Percentiles rank a stretch among this genome's conserved stretches.
phyloP scores from a whole-genome alignment of 1,140 invertebrate genomes.

The Ladona fulva region DNA sequence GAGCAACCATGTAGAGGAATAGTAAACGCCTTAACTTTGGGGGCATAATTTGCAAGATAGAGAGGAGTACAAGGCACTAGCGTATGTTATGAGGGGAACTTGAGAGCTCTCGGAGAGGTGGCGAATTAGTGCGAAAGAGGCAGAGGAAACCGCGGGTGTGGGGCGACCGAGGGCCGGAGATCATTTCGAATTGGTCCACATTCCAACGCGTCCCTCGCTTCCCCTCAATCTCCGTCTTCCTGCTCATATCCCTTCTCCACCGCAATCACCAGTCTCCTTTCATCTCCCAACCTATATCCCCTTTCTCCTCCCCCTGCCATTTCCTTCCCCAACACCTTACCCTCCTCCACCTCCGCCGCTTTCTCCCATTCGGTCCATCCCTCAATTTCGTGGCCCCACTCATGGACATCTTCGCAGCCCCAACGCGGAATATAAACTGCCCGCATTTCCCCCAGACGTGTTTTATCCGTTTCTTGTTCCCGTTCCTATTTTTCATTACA shows the following conservation, averaged over 20 bases:
- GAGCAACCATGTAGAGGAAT: too few relatives aligned
- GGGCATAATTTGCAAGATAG: too few relatives aligned
- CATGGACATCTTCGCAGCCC: too few relatives aligned
- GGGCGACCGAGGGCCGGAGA: background rate
- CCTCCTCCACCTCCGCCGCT: background rate
- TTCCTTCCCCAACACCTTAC: background rate
- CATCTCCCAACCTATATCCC: background rate
- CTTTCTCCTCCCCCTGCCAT: background rate
- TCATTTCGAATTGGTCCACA: constrained; percentile 9
- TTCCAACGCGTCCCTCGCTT: background rate
- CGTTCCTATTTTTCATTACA: too few relatives aligned
- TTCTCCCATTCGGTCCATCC: background rate
- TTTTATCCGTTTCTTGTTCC: too few relatives aligned
- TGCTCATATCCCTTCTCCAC: background rate
- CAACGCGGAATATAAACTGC: too few relatives aligned
- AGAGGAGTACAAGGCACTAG: too few relatives aligned
- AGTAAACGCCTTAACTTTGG: too few relatives aligned
- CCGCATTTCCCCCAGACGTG: too few relatives aligned
- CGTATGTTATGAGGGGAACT: background rate
- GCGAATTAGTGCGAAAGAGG: background rate
- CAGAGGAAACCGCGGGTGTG: background rate
- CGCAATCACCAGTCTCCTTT: too few relatives aligned
- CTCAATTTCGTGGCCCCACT: too few relatives aligned
- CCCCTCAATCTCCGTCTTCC: background rate
- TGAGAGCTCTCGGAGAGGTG: background rate